A percentile compares a stretch with the other conserved stretches of the same genome.
Conservation (phyloP, 2,888 invertebrate species). For the Hemistola chrysoprasaria region DNA sequence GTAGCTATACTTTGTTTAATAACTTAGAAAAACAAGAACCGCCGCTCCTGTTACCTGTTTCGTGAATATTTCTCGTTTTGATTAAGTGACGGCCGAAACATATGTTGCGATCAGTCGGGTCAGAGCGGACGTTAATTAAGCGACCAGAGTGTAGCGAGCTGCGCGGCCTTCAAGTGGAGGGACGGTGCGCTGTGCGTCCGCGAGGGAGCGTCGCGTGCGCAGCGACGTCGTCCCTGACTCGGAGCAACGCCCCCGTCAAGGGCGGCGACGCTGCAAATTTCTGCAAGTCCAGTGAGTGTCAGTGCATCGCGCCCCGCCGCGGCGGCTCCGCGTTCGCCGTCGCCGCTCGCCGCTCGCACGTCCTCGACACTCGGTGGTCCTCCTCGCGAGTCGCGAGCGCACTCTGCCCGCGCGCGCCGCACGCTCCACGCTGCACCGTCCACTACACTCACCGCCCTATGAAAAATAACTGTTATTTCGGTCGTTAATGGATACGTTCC, state of each 20-base stretch:
- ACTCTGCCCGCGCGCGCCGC: slow-evolving; percentile 49
- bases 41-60: slow-evolving; percentile 17
- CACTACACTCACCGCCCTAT: slow-evolving; percentile 66
- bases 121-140: slow-evolving; percentile 35
- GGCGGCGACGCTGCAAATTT: slow-evolving; percentile 82
- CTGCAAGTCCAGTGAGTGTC: slow-evolving; percentile 78
- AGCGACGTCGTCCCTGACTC: slow-evolving; percentile 76
- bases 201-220: slow-evolving; percentile 78
- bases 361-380: slow-evolving; percentile 58
- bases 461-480: slow-evolving; percentile 78
- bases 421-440: slow-evolving; percentile 51
- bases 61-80: slow-evolving; percentile 18
- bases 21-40: slow-evolving; percentile 36
- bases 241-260: slow-evolving; percentile 82
- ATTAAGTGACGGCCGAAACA: slow-evolving; percentile 8
- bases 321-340: slow-evolving; percentile 75
- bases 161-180: slow-evolving; percentile 39
- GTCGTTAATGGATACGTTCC: slow-evolving; percentile 76
- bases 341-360: slow-evolving; percentile 53
- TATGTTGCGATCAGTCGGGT: slow-evolving; percentile 27
- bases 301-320: slow-evolving; percentile 81
- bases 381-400: slow-evolving; percentile 60
- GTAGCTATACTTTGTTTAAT: slow-evolving; percentile 39
- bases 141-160: slow-evolving; percentile 31
- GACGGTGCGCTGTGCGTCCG: slow-evolving; percentile 43